A percentile compares a stretch with the other conserved stretches of the same genome.
phyloP scores from a whole-genome alignment of 2,888 invertebrate species.

The Andrena hattorfiana region DNA sequence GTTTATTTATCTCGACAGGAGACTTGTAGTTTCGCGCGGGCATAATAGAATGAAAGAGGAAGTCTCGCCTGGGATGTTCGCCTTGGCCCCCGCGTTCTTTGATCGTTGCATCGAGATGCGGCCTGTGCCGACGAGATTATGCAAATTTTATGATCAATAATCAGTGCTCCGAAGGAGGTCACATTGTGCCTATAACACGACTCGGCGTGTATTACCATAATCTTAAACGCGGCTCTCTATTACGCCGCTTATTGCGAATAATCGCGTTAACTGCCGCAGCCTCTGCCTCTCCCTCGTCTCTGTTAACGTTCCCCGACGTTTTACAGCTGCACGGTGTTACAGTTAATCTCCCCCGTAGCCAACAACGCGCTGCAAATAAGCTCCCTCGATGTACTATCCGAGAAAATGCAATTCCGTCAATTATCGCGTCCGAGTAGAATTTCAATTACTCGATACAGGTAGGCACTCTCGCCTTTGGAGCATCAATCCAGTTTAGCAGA shows the following conservation, averaged over 20 bases:
- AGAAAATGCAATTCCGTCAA: constrained; percentile 37
- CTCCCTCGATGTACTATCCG: constrained; percentile 15
- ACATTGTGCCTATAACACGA: constrained; percentile 66
- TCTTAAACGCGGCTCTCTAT: constrained; percentile 72
- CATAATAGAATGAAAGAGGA: neutral
- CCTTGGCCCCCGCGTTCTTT: neutral
- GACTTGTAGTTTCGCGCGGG: neutral
- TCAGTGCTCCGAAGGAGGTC: constrained; percentile 66
- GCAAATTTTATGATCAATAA: constrained; percentile 79
- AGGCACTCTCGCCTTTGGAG: neutral
- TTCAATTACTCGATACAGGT: neutral
- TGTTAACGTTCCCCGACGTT: constrained; percentile 63
- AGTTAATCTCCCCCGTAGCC: constrained; percentile 56
- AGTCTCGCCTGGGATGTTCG: neutral
- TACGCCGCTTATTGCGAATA: constrained; percentile 74
- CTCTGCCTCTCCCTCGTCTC: constrained; percentile 33
- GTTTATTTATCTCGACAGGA: neutral
- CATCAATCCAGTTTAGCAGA: neutral
- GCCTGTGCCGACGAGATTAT: constrained; percentile 65
- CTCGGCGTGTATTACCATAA: constrained; percentile 74
- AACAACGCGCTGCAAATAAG: constrained; percentile 44
- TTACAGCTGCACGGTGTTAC: constrained; percentile 56
- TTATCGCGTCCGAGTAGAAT: constrained; percentile 33
- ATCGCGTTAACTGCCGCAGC: constrained; percentile 72
- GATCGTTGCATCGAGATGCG: constrained; percentile 32